Evolutionary conservation across 2,797 vertebrate species (phyloP).

Genomic region (Chaetophractus vellerosus): DNA sequence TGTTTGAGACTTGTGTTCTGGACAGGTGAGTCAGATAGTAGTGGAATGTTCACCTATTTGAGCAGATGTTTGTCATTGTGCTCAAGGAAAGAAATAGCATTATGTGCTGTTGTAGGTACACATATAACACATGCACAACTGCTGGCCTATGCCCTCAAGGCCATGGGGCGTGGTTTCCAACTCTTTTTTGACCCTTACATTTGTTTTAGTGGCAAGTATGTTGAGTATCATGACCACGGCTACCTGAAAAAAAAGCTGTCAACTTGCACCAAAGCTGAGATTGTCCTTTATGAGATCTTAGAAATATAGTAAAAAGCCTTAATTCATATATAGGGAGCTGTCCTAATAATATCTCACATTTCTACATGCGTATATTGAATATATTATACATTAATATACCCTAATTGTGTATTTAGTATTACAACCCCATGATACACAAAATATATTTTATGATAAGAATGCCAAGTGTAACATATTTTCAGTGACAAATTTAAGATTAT

Average conservation of each 20-base stretch:
- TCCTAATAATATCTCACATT: neutral
- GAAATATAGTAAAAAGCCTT: neutral
- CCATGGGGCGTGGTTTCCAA: fast-evolving
- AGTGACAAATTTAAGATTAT: neutral
- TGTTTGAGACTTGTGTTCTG: neutral
- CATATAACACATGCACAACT: neutral
- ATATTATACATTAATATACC: no score
- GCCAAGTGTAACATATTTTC: neutral
- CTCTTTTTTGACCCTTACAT: fast-evolving
- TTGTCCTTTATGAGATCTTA: neutral
- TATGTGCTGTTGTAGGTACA: neutral
- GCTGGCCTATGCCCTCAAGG: no score
- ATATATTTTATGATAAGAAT: no score
- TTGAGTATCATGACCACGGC: fast-evolving
- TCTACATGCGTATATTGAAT: neutral
- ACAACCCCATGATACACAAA: neutral
- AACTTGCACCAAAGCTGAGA: neutral
- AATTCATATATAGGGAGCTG: neutral
- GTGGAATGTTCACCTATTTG: neutral
- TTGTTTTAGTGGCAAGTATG: neutral
- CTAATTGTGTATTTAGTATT: neutral
- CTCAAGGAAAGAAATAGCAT: neutral
- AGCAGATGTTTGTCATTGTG: neutral
- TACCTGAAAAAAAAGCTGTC: neutral
- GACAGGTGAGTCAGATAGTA: neutral